Evolutionary conservation across 2,888 invertebrate genomes (phyloP), one percentile per base, ranked within the genome.

Genomic region (Ferrisia virgata): DNA sequence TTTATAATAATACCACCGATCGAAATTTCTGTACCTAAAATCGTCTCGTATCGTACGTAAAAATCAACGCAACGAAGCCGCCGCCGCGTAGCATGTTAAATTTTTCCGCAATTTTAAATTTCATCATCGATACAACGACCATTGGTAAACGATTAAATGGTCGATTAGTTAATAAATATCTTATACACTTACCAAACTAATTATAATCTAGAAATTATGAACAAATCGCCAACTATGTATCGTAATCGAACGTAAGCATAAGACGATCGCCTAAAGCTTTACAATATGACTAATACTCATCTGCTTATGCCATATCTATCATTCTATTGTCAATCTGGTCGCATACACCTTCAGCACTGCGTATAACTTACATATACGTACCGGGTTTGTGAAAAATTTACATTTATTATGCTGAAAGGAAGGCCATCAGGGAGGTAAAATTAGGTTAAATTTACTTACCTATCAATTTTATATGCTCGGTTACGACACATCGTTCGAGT

Each of bases 101-200:
- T 31, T 64, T 64, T 64, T 64, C 64, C 64, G 64, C 64, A 64
- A 64, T 64, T 64, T 64, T 13, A 64, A 64, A 64, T 64, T 64
- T 64, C 64, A 64, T 64, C 64, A 64, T 28, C 5, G 64, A 53
- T 22, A 2, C 5, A 53, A 13, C 58, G 64, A 64, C 28, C 64
- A 28, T 64, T 64, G 18, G 64, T 64, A 64, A 64, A 64, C 28
- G 53, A 53, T 53, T 47, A 47, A 22, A 22, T 64, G 13, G 64
- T 15, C 15, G 64, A 31, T 64, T 64, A 28, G 64, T 64, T 28
- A 53, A 53, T 22, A n/a, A n/a, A n/a, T n/a, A n/a, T n/a, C n/a
- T n/a, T n/a, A n/a, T n/a, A n/a, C n/a, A n/a, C n/a, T n/a, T n/a
- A 28, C 13, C 2, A 3, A 4, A 5, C 0, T 64, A 64, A 64